These are phyloP conservation scores for Himalopsyche japonica DNA, from an alignment of 2,888 invertebrate species.

Conservation along the genomic window DNA sequence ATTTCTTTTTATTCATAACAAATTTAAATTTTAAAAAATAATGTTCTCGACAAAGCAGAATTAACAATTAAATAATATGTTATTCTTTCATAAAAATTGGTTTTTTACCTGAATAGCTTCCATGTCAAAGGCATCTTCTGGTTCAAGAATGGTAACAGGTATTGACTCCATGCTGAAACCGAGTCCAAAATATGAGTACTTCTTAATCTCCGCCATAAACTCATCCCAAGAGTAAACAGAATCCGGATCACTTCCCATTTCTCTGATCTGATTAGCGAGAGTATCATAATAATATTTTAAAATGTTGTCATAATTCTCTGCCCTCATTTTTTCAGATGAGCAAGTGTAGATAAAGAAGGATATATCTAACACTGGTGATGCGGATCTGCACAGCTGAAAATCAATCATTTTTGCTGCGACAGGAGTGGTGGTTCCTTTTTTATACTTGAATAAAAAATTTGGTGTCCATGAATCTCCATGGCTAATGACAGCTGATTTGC, in stretches of 20 bases:
- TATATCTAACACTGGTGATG: conserved; percentile 63
- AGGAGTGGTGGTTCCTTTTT: conserved; percentile 43
- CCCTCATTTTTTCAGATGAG: conserved; percentile 60
- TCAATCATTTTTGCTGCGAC: conserved; percentile 66
- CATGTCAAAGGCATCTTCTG: conserved; percentile 62
- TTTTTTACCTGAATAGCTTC: conserved; percentile 56
- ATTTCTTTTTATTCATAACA: too few species aligned
- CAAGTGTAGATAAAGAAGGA: conserved; percentile 66
- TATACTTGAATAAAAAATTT: conserved; percentile 66
- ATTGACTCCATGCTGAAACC: conserved; percentile 65
- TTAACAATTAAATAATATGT: too few species aligned
- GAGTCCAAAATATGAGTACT: conserved; percentile 61
- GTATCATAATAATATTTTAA: conserved; percentile 64
- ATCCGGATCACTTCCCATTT: conserved; percentile 64
- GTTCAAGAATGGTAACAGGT: conserved; percentile 60
- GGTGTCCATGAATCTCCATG: conserved; percentile 79
- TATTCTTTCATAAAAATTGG: too few species aligned
- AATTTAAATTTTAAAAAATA: too few species aligned
- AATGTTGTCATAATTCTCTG: conserved; percentile 62
- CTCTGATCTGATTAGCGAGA: conserved; percentile 57
- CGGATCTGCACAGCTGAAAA: conserved; percentile 67
- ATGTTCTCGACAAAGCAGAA: too few species aligned
- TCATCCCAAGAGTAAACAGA: conserved; percentile 58
- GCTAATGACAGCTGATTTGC: conserved; percentile 61
- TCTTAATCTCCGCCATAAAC: conserved; percentile 60